Evolutionary conservation across 1,140 invertebrate species (phyloP), one percentile per base, ranked within the genome.

Genomic region (Hesperophylax magnus): DNA sequence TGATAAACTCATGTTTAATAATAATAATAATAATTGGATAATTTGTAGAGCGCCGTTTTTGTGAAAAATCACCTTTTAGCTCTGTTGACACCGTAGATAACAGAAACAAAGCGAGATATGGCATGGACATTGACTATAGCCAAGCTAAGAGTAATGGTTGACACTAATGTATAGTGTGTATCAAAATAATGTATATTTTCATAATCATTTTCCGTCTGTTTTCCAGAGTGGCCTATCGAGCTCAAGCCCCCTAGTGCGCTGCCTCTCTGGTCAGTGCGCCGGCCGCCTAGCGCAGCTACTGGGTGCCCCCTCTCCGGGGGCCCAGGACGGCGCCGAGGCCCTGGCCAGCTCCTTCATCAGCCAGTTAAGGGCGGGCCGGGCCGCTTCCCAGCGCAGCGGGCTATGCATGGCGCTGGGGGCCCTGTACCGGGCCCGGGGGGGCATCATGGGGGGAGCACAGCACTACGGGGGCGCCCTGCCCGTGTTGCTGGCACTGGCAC

Each of bases 401-500:
- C 96, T 98, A 88, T 97, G 97, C 2, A 92, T 99, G 80, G 97
- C 98, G 0, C 91, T 99, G 8, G 89, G 87, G 0, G 86, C 86
- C 1, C 86, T 89, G 31, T 87, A 87, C 74, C 77, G 89, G 0
- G 89, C 88, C 9, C 67, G 89, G 0, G 89, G 88, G 0, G 86
- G 86, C 86, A 1, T 86, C 86, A 15, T 87, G 82, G 84, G 82
- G 1, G 80, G 82, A 84, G 80, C 71, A 7, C 80, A 78, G 54
- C 80, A 81, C 39, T 84, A 80, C 78, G 89, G 88, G 58, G 85
- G 86, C 58, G 88, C 87, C 81, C 85, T 99, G 80, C 97, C 96
- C 63, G 98, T 99, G 86, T 88, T 99, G 22, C 88, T 99, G 7
- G 97, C 98, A 24, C 89, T 99, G 4, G 97, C 97, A 0, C 98